Evolutionary conservation across 2,888 invertebrate genomes (phyloP).

Genomic region (Pycnomerus fuliginosus): DNA sequence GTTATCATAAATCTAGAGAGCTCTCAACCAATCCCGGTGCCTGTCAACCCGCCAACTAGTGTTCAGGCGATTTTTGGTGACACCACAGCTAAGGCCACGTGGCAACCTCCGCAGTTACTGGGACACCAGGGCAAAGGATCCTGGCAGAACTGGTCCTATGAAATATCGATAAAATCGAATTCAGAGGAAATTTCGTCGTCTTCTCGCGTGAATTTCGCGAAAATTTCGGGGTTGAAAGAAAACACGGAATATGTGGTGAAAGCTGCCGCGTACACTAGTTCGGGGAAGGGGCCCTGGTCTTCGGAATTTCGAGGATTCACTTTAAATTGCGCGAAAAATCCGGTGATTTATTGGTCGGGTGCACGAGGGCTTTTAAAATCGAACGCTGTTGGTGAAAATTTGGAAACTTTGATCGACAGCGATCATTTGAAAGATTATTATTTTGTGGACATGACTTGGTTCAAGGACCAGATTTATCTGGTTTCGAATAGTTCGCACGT

Average conservation of each 20-base stretch:
- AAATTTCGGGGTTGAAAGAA: conserved; percentile 69
- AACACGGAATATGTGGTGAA: conserved; percentile 75
- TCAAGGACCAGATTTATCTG: conserved; percentile 70
- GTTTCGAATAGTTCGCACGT: conserved; percentile 73
- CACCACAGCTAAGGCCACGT: conserved; percentile 73
- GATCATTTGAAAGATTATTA: conserved; percentile 55
- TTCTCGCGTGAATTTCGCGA: conserved; percentile 52
- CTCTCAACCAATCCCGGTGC: conserved; percentile 77
- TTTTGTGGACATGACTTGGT: conserved; percentile 76
- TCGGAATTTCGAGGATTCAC: conserved; percentile 73
- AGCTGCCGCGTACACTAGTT: conserved; percentile 75
- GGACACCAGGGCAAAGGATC: conserved; percentile 70
- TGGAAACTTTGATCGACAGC: conserved; percentile 67
- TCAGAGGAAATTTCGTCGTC: conserved; percentile 55
- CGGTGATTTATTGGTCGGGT: conserved; percentile 73
- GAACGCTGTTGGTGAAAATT: conserved; percentile 77
- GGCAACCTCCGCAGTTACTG: conserved; percentile 77
- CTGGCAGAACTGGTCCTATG: conserved; percentile 77
- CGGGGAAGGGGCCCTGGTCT: conserved; percentile 80
- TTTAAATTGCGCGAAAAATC: conserved; percentile 60
- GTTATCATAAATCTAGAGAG: conserved; percentile 62
- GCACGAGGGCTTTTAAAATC: conserved; percentile 75
- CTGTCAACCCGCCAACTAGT: conserved; percentile 74
- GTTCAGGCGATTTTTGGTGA: conserved; percentile 81
- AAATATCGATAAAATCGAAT: conserved; percentile 68